These are phyloP conservation scores for Sebastes taczanowskii DNA, from an alignment of 2,797 vertebrate genomes.

Conservation along the genomic window DNA sequence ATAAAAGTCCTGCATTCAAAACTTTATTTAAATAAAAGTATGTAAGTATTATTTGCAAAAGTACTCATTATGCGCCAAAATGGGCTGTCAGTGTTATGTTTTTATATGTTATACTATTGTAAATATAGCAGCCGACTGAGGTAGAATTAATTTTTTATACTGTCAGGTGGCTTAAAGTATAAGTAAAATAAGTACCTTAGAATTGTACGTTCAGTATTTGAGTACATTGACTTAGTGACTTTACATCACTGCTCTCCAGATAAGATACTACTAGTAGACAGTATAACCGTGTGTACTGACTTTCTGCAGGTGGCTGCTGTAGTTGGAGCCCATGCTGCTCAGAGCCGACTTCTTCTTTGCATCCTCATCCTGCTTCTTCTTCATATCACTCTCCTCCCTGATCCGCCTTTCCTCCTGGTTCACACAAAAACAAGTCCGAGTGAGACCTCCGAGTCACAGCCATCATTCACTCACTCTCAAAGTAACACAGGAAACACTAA, in stretches of 20 bases:
- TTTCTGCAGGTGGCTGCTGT: slow-evolving; percentile 97
- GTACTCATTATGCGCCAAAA: too few species aligned
- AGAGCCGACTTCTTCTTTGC: slow-evolving; percentile 98
- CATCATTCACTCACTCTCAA: neutral
- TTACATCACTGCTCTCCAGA: neutral
- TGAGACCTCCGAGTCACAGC: slow-evolving; percentile 1
- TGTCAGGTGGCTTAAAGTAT: too few species aligned
- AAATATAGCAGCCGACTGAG: too few species aligned
- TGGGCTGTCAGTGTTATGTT: too few species aligned
- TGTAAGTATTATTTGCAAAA: too few species aligned
- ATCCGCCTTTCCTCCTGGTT: slow-evolving; percentile 93
- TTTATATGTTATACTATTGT: too few species aligned
- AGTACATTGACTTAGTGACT: neutral
- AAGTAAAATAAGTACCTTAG: too few species aligned
- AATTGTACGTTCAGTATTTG: neutral
- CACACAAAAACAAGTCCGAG: neutral
- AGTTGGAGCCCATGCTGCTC: slow-evolving; percentile 93
- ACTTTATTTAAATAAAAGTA: too few species aligned
- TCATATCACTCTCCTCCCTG: slow-evolving; percentile 90
- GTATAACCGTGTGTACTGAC: slow-evolving; percentile 67
- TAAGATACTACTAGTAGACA: neutral
- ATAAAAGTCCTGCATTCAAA: too few species aligned
- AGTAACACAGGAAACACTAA: neutral
- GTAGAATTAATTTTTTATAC: too few species aligned
- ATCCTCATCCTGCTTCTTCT: slow-evolving; percentile 92